These are phyloP conservation scores for Drosophila tropicalis DNA, from an alignment of 1,140 invertebrate species.

Conservation along the genomic window DNA sequence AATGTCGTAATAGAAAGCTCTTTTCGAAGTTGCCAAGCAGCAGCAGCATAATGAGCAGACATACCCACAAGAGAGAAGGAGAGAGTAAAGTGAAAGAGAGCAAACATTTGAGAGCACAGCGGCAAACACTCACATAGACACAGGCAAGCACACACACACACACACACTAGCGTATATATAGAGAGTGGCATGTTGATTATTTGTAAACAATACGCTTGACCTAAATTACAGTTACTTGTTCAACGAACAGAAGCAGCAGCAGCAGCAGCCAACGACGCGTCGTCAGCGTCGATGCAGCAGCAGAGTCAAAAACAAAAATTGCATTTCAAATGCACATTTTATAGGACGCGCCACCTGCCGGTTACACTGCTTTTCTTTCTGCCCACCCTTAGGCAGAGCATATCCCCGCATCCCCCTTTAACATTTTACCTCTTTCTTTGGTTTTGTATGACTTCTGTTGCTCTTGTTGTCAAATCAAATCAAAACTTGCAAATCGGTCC, in stretches of 20 bases:
- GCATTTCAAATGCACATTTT: conserved; percentile 72
- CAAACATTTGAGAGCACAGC: conserved; percentile 42
- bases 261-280: neutral
- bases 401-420: neutral
- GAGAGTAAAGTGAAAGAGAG: conserved; percentile 18
- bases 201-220: conserved; percentile 83
- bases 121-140: conserved; percentile 20
- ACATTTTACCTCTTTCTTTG: neutral
- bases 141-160: conserved; percentile 11
- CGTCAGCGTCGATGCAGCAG: neutral
- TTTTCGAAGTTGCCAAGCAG: conserved; percentile 65
- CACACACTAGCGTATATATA: conserved; percentile 10
- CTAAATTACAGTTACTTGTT: conserved; percentile 83
- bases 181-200: conserved; percentile 65
- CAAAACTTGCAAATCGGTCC: too few species aligned
- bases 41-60: conserved; percentile 54
- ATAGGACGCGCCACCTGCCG: conserved; percentile 56
- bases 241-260: conserved; percentile 13
- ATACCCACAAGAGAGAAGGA: conserved; percentile 6
- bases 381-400: neutral
- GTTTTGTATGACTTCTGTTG: neutral
- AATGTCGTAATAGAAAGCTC: conserved; percentile 77
- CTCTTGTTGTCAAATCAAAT: too few species aligned
- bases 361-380: neutral
- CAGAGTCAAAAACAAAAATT: conserved; percentile 55